Evolutionary conservation across 2,888 invertebrate genomes (phyloP), one percentile per base, ranked within the genome.

Genomic region (Pomacea canaliculata): DNA sequence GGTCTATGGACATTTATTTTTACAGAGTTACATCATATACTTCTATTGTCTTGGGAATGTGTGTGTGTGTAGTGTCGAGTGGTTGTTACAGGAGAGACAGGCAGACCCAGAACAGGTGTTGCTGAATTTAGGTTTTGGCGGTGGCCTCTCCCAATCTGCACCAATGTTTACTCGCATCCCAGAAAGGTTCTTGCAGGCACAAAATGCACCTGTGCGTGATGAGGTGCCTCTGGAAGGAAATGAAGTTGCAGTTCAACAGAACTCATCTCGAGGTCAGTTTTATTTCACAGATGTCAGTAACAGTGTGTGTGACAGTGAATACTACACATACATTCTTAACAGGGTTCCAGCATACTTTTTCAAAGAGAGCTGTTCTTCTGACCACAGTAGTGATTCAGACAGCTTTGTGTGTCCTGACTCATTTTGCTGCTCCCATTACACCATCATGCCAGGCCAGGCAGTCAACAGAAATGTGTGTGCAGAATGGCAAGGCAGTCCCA

Each of bases 101-200:
- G 95, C 96, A 46, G 96, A 97, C 92, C 97, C 97, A 0, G 97
- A 97, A 89, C 95, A 96, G 75, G 94, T 97, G 76, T 92, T 97
- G 51, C 91, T 96, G 72, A 95, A 94, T 82, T 87, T 92, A 12
- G 92, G 92, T 3, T 92, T 92, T 82, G 91, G 91, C 19, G 83
- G 80, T 62, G 71, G 72, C 60, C 16, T 51, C 82, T 18, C 77
- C 83, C 10, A 84, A 83, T 76, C 88, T 83, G 0, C 81, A 80
- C 23, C 78, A 77, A 68, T 81, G 86, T 9, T 78, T 85, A 7
- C 78, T 84, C 93, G 96, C 83, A 96, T 97, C 91, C 97, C 97
- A 7, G 94, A 93, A 82, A 91, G 94, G 77, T 97, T 97, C 90
- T 92, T 97, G 76, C 76, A 78, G 19, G 94, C 94, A 82, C 96